Evolutionary conservation across 2,888 invertebrate genomes (phyloP), one percentile per base, ranked within the genome.

Genomic region (Cryptus viduatorius): DNA sequence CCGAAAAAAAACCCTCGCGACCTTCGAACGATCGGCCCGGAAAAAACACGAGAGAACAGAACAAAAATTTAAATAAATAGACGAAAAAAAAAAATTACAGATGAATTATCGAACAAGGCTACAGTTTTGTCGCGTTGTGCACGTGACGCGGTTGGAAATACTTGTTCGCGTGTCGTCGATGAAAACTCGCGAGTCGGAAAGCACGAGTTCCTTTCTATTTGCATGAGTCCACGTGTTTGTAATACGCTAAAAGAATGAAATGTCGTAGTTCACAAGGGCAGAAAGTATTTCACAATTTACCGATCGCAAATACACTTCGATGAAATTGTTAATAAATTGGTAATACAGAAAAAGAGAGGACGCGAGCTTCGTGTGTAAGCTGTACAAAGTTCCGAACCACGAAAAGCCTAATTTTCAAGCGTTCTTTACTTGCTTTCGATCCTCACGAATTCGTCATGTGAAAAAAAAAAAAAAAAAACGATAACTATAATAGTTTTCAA

Each of bases 161-260:
- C 53, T 0, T 16, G 19, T 19, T 53, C 10, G 53, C 53, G 53
- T 53, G 53, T 53, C 19, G 53, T 56, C 19, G 44, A 56, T 19
- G 42, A 37, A 72, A 24, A n/a, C 72, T 44, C 72, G 56, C 42
- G 42, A 72, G 42, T 59, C 42, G 14, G 42, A 42, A 71, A 71
- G 56, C 56, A 42, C 44, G 72, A 44, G 42, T 56, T 56, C 12
- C 24, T 12, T n/a, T 56, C 7, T 37, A 42, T 71, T 37, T 56
- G 37, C 19, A 24, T 56, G 42, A 44, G 19, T 24, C 56, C 24
- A 19, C 19, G 56, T 56, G 24, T 12, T 19, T 19, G 56, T 19
- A 53, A 53, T 56, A 12, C 56, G 19, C 56, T 56, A 4, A 10
- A 24, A 24, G 56, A 19, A 56, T 56, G 10, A 24, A 56, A 56